These are phyloP conservation scores for Tipula vernalis DNA, from an alignment of 2,888 invertebrate genomes.

Conservation along the genomic window DNA sequence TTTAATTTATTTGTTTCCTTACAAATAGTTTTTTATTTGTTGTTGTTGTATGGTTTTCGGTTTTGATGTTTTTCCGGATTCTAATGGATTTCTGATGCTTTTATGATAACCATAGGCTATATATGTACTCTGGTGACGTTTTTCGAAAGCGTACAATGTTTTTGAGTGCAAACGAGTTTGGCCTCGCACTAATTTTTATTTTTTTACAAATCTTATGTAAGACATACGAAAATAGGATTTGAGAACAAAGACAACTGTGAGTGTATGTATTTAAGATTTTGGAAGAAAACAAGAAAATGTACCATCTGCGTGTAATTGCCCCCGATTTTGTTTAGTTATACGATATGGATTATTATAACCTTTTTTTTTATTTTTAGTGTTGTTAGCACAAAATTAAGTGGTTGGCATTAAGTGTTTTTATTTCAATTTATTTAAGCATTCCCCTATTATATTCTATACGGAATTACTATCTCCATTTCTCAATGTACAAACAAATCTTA, in stretches of 20 bases:
- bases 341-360: background rate
- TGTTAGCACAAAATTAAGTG: background rate
- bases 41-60: background rate
- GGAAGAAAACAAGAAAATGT: background rate
- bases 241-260: background rate
- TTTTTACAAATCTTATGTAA: background rate
- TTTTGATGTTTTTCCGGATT: background rate
- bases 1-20: background rate
- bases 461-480: background rate
- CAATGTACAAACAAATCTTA: background rate
- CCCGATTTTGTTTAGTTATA: background rate
- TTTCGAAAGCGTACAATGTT: background rate
- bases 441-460: background rate
- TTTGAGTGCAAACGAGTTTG: background rate
- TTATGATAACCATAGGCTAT: background rate
- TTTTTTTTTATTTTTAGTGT: background rate
- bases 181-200: background rate
- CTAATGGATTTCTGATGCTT: slow-evolving; percentile 4
- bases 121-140: background rate
- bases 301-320: background rate
- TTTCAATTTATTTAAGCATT: background rate
- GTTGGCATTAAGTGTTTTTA: background rate
- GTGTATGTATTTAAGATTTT: background rate
- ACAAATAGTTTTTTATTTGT: background rate
- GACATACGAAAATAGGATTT: background rate